These are phyloP conservation scores for Coenonympha arcania DNA, from an alignment of 2,888 invertebrate species.

Conservation along the genomic window DNA sequence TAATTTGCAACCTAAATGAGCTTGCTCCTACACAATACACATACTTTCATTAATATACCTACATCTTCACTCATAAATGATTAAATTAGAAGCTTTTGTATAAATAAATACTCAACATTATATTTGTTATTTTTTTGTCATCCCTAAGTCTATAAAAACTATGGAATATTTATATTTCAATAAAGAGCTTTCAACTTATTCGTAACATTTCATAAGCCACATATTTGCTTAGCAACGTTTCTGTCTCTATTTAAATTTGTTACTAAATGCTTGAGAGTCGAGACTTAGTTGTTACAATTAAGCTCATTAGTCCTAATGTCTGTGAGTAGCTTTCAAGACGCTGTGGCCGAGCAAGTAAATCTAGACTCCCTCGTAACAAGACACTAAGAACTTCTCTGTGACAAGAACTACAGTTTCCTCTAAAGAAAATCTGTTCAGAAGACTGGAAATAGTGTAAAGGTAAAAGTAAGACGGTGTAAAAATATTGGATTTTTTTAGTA, in stretches of 20 bases:
- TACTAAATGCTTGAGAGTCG: not conserved
- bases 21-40: no score
- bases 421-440: not conserved
- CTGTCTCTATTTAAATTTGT: not conserved
- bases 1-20: no score
- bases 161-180: not conserved
- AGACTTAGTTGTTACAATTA: slow-evolving; percentile 10
- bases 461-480: not conserved
- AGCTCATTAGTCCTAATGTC: slow-evolving; percentile 22
- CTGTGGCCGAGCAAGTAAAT: slow-evolving; percentile 14
- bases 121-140: no score
- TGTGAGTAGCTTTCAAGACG: slow-evolving; percentile 10
- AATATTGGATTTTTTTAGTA: no score
- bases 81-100: no score
- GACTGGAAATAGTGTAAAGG: not conserved
- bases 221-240: not conserved
- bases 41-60: no score
- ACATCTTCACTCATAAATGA: no score
- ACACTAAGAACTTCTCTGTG: slow-evolving; percentile 9
- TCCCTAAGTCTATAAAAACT: no score
- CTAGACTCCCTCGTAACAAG: slow-evolving; percentile 13
- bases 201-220: no score
- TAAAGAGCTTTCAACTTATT: no score
- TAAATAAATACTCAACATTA: no score
- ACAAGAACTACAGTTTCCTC: slow-evolving; percentile 11